A percentile compares a stretch with the other conserved stretches of the same genome.
Evolutionary conservation across 2,113 vertebrate species (phyloP).

Genomic region (Mirza zaza): DNA sequence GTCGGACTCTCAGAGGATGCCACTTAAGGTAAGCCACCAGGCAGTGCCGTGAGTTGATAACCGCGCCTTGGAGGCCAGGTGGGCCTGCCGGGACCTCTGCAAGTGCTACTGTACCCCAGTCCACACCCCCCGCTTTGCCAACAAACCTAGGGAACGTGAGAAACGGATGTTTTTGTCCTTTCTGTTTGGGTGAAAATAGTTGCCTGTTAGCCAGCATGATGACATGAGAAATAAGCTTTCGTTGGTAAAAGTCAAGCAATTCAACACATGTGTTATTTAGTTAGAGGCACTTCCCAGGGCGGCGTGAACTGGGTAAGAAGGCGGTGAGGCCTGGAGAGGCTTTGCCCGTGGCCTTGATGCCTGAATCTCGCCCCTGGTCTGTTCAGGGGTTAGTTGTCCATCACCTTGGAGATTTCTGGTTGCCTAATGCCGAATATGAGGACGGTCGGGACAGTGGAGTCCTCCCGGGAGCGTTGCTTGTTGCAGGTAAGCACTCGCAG

Average conservation of each 20-base stretch:
- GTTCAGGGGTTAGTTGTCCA: fast-evolving
- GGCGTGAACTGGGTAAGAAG: too few species aligned
- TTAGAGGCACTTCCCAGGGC: neutral
- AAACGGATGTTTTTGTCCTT: neutral
- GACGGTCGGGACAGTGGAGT: fast-evolving
- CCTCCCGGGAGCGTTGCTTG: neutral
- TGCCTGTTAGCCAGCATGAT: neutral
- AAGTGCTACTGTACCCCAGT: neutral
- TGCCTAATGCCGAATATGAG: neutral
- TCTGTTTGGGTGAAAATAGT: neutral
- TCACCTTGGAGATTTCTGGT: neutral
- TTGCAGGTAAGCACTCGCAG: fast-evolving
- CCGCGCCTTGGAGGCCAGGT: neutral
- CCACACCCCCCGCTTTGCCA: neutral
- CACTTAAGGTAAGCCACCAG: neutral
- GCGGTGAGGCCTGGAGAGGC: neutral
- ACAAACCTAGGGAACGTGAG: neutral
- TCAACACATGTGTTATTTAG: neutral
- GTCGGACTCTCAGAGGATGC: neutral
- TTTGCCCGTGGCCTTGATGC: neutral
- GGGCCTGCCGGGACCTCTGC: fast-evolving
- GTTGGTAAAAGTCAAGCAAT: neutral
- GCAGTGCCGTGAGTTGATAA: fast-evolving
- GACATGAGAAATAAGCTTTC: neutral
- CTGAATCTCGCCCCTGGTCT: fast-evolving